Percentiles rank a stretch among this genome's conserved stretches.
These are phyloP conservation scores for Elephas maximus DNA, from an alignment of 2,113 vertebrate species.

Conservation along the genomic window DNA sequence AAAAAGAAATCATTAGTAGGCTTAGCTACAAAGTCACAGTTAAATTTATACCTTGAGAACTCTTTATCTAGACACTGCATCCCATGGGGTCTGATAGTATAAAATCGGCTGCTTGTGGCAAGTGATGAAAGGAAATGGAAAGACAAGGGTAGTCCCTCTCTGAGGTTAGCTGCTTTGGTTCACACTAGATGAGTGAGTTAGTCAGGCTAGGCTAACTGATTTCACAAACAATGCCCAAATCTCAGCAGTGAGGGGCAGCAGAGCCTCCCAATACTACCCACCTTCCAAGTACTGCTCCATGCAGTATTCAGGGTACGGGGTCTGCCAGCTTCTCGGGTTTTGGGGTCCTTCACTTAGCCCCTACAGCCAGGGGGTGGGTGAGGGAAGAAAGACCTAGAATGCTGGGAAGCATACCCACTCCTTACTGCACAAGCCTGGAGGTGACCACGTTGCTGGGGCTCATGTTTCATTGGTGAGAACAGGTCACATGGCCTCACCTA, in stretches of 20 bases:
- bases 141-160: background rate
- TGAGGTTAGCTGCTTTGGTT: background rate
- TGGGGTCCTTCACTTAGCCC: background rate
- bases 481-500: background rate
- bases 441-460: background rate
- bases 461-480: background rate
- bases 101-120: fast-evolving
- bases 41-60: background rate
- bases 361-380: background rate
- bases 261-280: background rate
- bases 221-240: background rate
- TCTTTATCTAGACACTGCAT: background rate
- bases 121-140: background rate
- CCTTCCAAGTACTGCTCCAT: background rate
- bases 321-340: background rate
- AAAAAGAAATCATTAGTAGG: background rate
- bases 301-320: background rate
- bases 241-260: background rate
- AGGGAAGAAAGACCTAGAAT: background rate
- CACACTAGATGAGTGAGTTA: background rate
- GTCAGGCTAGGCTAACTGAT: background rate
- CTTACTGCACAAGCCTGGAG: background rate
- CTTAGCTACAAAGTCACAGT: background rate
- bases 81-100: too few species aligned
- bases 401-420: too few species aligned